These are phyloP conservation scores for Dunckerocampus dactyliophorus DNA, from an alignment of 2,113 vertebrate species.

Conservation along the genomic window DNA sequence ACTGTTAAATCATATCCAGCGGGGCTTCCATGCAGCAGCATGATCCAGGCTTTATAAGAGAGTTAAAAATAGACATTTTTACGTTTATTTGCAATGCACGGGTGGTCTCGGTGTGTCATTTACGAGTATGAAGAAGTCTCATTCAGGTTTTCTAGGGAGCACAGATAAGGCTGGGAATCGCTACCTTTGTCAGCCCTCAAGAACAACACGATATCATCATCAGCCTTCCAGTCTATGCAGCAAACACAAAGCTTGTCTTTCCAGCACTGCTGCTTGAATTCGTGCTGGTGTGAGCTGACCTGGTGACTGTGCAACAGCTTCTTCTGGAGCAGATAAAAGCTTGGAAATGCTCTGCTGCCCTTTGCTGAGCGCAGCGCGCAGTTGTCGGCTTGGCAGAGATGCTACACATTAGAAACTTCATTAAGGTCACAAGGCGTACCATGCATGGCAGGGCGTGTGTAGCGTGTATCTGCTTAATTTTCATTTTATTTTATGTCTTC, in stretches of 20 bases:
- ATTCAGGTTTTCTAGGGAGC: too few species aligned
- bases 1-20: too few species aligned
- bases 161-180: too few species aligned
- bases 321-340: slow-evolving; percentile 18
- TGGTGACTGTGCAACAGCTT: not conserved
- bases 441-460: slow-evolving; percentile 14
- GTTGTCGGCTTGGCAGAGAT: slow-evolving; percentile 34
- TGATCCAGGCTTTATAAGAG: too few species aligned
- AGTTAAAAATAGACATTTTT: too few species aligned
- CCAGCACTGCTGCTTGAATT: not conserved
- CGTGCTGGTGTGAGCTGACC: not conserved
- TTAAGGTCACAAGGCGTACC: slow-evolving; percentile 32
- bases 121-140: too few species aligned
- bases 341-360: slow-evolving; percentile 9
- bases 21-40: too few species aligned
- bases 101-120: too few species aligned
- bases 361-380: slow-evolving; percentile 36
- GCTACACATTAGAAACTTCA: slow-evolving; percentile 31
- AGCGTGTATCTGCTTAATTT: slow-evolving; percentile 8
- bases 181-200: not conserved
- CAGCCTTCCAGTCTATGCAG: not conserved
- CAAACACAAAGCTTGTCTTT: not conserved
- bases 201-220: not conserved
- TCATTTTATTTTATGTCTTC: too few species aligned
- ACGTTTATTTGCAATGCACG: too few species aligned